Percentiles rank a stretch among this genome's conserved stretches.
These are phyloP conservation scores for roundworm (Caenorhabditis elegans) DNA, from an alignment of 1,140 invertebrate genomes.

Conservation along the genomic window WBcel235 BX284604.4:5351501-5352000, in stretches of 20 bases:
- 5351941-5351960: too few relatives aligned
- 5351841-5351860: conserved; percentile 8
- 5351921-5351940: too few relatives aligned
- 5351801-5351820: conserved; percentile 8
- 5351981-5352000: too few relatives aligned
- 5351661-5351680: too few relatives aligned
- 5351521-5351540: background rate
- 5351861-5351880: background rate
- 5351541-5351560: background rate
- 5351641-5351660: too few relatives aligned
- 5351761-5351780: too few relatives aligned
- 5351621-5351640: background rate
- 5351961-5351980: too few relatives aligned
- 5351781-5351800: conserved; percentile 1
- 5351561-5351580: background rate
- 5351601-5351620: background rate
- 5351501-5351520: background rate
- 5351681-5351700: too few relatives aligned
- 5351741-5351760: too few relatives aligned
- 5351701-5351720: too few relatives aligned
- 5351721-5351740: too few relatives aligned
- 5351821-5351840: background rate
- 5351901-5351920: conserved; percentile 26
- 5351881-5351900: conserved; percentile 26
- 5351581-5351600: background rate